Evolutionary conservation across 2,888 invertebrate species (phyloP).

Genomic region (Andrena praecox): DNA sequence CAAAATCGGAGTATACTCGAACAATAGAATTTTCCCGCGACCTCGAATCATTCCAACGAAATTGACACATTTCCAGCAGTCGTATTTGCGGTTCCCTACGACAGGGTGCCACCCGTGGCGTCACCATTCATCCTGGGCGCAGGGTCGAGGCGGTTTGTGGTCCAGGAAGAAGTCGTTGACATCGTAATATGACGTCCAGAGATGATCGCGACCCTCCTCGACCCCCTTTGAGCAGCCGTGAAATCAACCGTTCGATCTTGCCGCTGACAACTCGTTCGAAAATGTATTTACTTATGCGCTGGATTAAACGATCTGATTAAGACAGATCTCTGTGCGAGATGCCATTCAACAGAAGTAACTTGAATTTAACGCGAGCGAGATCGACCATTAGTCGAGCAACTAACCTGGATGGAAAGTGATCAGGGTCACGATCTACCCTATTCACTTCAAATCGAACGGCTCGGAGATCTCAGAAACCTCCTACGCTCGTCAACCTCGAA

Average conservation of each 20-base stretch:
- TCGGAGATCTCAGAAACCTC: no score
- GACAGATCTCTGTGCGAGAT: constrained; percentile 8
- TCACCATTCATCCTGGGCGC: constrained; percentile 70
- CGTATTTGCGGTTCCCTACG: constrained; percentile 55
- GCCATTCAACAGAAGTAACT: background rate
- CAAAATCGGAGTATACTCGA: background rate
- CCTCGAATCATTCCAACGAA: constrained; percentile 57
- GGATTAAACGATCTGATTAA: background rate
- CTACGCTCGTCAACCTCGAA: no score
- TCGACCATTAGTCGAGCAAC: no score
- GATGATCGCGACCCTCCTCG: constrained; percentile 25
- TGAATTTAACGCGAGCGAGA: no score
- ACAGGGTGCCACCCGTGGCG: constrained; percentile 71
- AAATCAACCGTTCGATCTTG: constrained; percentile 68
- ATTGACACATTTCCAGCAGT: constrained; percentile 74
- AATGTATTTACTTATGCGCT: constrained; percentile 14
- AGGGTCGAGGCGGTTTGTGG: constrained; percentile 65
- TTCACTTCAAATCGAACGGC: no score
- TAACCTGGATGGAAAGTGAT: no score
- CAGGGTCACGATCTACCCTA: no score
- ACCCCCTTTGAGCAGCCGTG: constrained; percentile 30
- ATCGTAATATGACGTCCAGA: constrained; percentile 72
- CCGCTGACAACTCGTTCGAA: constrained; percentile 60
- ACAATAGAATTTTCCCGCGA: background rate
- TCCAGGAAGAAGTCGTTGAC: constrained; percentile 75